phyloP scores from a whole-genome alignment of 2,113 vertebrate genomes.

The Colossoma macropomum region DNA sequence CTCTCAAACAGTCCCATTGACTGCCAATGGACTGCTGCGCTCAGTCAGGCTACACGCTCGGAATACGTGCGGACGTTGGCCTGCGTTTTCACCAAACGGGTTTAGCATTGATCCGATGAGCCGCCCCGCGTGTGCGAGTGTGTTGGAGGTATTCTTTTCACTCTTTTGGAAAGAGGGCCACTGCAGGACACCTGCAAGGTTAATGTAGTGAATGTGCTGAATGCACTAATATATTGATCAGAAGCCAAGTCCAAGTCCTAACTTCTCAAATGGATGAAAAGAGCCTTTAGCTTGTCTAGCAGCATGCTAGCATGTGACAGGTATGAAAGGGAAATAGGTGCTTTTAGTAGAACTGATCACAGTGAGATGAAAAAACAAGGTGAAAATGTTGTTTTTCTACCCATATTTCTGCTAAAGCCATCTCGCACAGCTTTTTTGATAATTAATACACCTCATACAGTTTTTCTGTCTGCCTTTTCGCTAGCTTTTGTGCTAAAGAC shows the following conservation, averaged over 20 bases:
- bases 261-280: constrained; percentile 22
- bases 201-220: constrained; percentile 37
- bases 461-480: no score
- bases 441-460: no score
- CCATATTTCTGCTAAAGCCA: no score
- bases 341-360: background rate
- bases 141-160: background rate
- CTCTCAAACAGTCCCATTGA: constrained; percentile 20
- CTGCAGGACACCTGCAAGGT: constrained; percentile 42
- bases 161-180: background rate
- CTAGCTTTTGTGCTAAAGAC: no score
- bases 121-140: background rate
- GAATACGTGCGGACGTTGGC: background rate
- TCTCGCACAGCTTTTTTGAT: no score
- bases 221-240: constrained; percentile 30
- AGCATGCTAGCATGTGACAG: background rate
- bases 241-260: constrained; percentile 11
- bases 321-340: background rate
- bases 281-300: background rate
- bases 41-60: constrained; percentile 6
- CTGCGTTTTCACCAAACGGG: background rate
- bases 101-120: constrained; percentile 27
- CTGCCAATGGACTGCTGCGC: background rate
- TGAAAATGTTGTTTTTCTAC: no score
- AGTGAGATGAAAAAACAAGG: background rate